Evolutionary conservation across 2,113 vertebrate species (phyloP).

Genomic region (Eubucco bourcierii): DNA sequence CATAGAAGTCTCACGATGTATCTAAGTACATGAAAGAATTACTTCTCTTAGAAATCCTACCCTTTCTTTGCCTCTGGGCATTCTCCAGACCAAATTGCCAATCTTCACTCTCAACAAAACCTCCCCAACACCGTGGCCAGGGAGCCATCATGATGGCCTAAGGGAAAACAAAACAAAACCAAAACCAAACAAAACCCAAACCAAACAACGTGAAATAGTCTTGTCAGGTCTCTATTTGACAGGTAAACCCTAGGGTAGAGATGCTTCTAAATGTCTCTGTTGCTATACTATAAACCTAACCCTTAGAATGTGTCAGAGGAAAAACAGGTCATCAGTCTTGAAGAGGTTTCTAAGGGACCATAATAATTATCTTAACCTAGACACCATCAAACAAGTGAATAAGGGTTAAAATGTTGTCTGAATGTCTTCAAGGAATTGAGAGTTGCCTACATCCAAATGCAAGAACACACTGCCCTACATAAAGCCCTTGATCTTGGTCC

Average conservation of each 20-base stretch:
- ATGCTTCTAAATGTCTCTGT: not conserved
- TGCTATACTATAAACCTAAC: not conserved
- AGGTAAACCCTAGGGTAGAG: not conserved
- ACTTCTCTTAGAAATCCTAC: not conserved
- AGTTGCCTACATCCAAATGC: not conserved
- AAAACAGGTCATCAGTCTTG: not conserved
- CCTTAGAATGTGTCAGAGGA: not conserved
- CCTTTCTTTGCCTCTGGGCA: not conserved
- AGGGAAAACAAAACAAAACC: not conserved
- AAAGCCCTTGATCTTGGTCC: slow-evolving; percentile 50
- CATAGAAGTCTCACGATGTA: not conserved
- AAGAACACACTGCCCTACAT: slow-evolving; percentile 13
- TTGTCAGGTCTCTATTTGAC: not conserved
- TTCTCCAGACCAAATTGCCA: not conserved
- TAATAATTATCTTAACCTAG: not conserved
- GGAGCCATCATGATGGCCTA: not conserved
- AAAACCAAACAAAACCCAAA: not conserved
- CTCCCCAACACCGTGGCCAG: not conserved
- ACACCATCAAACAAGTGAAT: not conserved
- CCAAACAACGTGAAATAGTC: accelerated
- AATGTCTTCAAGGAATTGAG: slow-evolving; percentile 4
- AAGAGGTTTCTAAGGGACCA: not conserved
- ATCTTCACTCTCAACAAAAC: not conserved
- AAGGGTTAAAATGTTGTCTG: slow-evolving; percentile 21
- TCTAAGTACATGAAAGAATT: not conserved